These are phyloP conservation scores for Actinostola sp. DNA, from an alignment of 92 coral and sea anemone species.

Conservation along the genomic window DNA sequence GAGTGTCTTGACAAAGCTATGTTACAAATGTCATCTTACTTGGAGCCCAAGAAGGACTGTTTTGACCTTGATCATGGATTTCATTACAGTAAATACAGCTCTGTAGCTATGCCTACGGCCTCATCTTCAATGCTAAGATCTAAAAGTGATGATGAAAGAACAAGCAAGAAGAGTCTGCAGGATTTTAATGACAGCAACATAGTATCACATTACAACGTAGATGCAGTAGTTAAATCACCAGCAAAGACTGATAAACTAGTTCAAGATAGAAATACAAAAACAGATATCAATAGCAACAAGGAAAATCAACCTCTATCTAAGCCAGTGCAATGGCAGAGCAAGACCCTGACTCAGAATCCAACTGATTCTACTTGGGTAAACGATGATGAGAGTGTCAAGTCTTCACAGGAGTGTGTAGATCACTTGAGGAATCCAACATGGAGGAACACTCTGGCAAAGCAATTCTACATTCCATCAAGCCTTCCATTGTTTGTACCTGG, in stretches of 20 bases:
- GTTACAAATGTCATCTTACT: conserved; percentile 71
- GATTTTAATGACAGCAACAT: not conserved
- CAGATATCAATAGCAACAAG: not conserved
- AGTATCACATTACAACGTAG: not conserved
- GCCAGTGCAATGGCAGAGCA: not conserved
- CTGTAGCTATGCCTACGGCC: not conserved
- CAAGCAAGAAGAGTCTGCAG: not conserved
- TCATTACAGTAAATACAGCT: not conserved
- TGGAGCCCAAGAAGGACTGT: conserved; percentile 39
- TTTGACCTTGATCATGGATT: conserved; percentile 1
- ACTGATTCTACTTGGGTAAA: not conserved
- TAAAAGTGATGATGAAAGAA: conserved; percentile 1
- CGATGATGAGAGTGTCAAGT: not conserved
- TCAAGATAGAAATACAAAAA: not conserved
- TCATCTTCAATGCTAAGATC: not conserved
- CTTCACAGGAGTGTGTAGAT: conserved; percentile 33
- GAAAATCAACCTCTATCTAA: conserved; percentile 1
- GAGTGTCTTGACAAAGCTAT: conserved; percentile 80
- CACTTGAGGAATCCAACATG: conserved; percentile 63
- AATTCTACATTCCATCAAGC: conserved; percentile 44
- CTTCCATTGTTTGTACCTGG: conserved; percentile 75
- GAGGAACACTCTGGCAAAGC: conserved; percentile 66
- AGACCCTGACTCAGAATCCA: not conserved
- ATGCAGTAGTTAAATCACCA: not conserved
- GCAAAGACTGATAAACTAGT: not conserved